Percentiles rank a stretch among this genome's conserved stretches.
phyloP scores from a whole-genome alignment of 1,140 invertebrate genomes.

The Trypoxylus dichotomus region DNA sequence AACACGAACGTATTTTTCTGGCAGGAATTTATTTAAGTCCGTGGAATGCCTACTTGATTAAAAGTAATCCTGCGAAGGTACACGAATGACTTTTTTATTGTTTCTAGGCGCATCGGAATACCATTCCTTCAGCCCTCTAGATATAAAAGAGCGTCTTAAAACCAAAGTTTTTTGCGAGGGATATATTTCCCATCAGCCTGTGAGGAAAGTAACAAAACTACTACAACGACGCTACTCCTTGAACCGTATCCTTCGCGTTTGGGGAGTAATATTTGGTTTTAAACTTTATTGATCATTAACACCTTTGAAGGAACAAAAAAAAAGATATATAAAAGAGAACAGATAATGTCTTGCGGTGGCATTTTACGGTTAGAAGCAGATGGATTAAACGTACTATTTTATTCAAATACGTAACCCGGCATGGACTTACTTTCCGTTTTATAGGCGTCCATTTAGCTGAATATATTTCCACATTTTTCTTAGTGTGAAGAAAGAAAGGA shows the following conservation, averaged over 20 bases:
- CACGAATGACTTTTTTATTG: conserved; percentile 12
- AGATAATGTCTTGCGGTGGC: background rate
- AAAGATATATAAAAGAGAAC: background rate
- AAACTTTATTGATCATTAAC: background rate
- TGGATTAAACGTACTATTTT: conserved; percentile 13
- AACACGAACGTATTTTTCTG: background rate
- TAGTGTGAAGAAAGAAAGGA: background rate
- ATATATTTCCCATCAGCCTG: background rate
- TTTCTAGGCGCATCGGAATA: background rate
- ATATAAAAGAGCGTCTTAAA: conserved; percentile 1
- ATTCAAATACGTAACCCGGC: background rate
- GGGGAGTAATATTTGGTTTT: background rate
- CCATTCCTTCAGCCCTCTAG: background rate
- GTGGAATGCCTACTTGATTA: background rate
- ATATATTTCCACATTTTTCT: conserved; percentile 19
- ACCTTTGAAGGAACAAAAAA: background rate
- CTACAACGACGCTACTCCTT: background rate
- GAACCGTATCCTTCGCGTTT: background rate
- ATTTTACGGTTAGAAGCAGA: background rate
- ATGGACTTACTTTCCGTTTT: background rate
- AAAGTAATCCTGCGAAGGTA: conserved; percentile 1
- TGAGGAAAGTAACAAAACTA: background rate
- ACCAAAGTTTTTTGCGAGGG: background rate
- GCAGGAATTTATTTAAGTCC: background rate
- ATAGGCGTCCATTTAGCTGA: background rate